phyloP scores from a whole-genome alignment of 2,888 invertebrate genomes.

The Ceramica pisi region DNA sequence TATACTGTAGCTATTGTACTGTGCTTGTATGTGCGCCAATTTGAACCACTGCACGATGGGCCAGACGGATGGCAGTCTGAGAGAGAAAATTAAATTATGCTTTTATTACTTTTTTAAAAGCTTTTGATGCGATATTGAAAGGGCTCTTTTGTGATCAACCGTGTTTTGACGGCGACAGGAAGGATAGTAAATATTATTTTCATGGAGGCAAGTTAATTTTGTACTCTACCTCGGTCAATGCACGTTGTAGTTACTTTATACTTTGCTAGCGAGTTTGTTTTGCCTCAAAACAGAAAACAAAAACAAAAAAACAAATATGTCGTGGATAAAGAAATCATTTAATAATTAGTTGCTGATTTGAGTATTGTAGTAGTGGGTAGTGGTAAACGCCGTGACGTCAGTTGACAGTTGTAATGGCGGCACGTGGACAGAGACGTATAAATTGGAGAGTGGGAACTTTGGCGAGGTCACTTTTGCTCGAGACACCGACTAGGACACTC shows the following conservation, averaged over 20 bases:
- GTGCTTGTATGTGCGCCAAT: slow-evolving; percentile 28
- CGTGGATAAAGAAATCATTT: too few species aligned
- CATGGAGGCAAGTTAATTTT: slow-evolving; percentile 12
- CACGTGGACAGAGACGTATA: too few species aligned
- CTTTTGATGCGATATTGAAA: slow-evolving; percentile 50
- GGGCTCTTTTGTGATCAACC: slow-evolving; percentile 27
- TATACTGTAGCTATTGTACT: slow-evolving; percentile 24
- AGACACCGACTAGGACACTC: too few species aligned
- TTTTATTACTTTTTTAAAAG: slow-evolving; percentile 57
- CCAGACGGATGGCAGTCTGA: slow-evolving; percentile 65
- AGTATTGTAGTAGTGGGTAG: too few species aligned
- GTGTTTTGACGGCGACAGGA: slow-evolving; percentile 15
- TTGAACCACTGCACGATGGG: slow-evolving; percentile 9
- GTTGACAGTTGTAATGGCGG: too few species aligned
- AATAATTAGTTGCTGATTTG: too few species aligned
- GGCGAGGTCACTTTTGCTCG: too few species aligned
- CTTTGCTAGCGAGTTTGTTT: background rate
- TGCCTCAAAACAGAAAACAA: too few species aligned
- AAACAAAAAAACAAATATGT: too few species aligned
- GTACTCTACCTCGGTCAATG: background rate
- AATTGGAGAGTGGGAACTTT: too few species aligned
- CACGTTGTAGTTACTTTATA: background rate
- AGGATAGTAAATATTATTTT: slow-evolving; percentile 14
- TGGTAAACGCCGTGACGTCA: too few species aligned
- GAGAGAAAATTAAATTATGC: slow-evolving; percentile 66